Percentiles rank a stretch among this genome's conserved stretches.
phyloP scores from a whole-genome alignment of 2,888 invertebrate genomes.

The Campoplex capitator region DNA sequence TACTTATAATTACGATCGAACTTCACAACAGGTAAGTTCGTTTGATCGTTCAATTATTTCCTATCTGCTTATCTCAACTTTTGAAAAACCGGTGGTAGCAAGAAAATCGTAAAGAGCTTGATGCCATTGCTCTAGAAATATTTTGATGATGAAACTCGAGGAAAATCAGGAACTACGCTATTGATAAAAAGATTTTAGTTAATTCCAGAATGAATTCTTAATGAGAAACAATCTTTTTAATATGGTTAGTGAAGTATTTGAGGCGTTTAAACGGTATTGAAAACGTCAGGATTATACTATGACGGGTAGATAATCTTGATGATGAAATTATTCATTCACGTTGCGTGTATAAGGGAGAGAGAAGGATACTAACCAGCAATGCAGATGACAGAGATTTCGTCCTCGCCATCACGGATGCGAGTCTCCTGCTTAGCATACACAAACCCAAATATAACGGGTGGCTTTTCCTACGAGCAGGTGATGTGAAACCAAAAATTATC shows the following conservation, averaged over 20 bases:
- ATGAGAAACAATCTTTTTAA: constrained; percentile 6
- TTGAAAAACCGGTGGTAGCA: no score
- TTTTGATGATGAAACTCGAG: not conserved
- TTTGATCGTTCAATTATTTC: no score
- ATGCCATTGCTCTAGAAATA: not conserved
- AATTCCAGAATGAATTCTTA: not conserved
- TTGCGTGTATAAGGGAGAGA: constrained; percentile 3
- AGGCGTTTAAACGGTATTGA: not conserved
- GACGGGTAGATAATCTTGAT: constrained; percentile 27
- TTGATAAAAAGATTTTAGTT: not conserved
- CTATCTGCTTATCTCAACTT: no score
- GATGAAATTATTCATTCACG: constrained; percentile 44
- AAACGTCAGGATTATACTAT: constrained; percentile 27
- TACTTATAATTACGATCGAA: no score
- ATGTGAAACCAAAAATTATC: not conserved
- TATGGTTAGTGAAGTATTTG: not conserved
- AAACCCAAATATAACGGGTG: not conserved
- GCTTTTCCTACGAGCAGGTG: not conserved
- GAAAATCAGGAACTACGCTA: not conserved
- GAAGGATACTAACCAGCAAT: constrained; percentile 22
- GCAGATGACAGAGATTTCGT: constrained; percentile 49
- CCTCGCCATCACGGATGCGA: constrained; percentile 36
- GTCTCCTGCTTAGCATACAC: constrained; percentile 20
- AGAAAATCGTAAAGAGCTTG: no score
- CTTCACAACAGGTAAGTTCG: no score